Percentiles rank a stretch among this genome's conserved stretches.
These are phyloP conservation scores for Philypnodon macrostomus DNA, from an alignment of 2,797 vertebrate genomes.

Conservation along the genomic window DNA sequence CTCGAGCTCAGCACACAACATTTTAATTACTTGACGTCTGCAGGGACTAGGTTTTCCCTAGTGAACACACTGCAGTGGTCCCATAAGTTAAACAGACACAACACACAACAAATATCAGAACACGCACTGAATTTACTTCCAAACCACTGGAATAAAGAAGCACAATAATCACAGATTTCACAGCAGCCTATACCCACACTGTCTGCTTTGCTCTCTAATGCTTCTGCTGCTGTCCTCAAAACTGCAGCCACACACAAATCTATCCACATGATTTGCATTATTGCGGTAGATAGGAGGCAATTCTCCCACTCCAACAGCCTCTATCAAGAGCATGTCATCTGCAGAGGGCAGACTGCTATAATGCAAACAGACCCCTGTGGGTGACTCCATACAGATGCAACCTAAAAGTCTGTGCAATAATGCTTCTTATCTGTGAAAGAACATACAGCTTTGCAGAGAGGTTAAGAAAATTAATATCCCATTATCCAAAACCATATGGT, in stretches of 20 bases:
- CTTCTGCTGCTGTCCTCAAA: neutral
- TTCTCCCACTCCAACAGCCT: neutral
- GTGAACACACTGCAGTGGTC: constrained; percentile 46
- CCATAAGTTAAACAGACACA: constrained; percentile 56
- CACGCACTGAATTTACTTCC: constrained; percentile 25
- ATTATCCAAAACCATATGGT: constrained; percentile 1
- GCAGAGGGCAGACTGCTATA: constrained; percentile 39
- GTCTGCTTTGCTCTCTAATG: neutral
- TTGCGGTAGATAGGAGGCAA: constrained; percentile 4
- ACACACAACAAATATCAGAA: constrained; percentile 36
- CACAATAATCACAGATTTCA: too few species aligned
- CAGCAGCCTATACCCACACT: neutral
- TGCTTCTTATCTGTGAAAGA: neutral
- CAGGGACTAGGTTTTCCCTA: constrained; percentile 56
- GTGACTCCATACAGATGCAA: constrained; percentile 21
- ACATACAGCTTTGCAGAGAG: too few species aligned
- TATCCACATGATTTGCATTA: constrained; percentile 17
- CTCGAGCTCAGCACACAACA: constrained; percentile 67
- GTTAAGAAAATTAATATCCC: constrained; percentile 7
- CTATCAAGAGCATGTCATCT: constrained; percentile 33
- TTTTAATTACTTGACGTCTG: constrained; percentile 73
- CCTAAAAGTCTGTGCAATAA: constrained; percentile 9
- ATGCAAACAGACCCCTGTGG: constrained; percentile 32
- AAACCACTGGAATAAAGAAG: constrained; percentile 15
- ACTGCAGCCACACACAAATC: constrained; percentile 4